Conservation (phyloP, 1,140 invertebrate genomes). For the Drosophila gunungcola region DNA sequence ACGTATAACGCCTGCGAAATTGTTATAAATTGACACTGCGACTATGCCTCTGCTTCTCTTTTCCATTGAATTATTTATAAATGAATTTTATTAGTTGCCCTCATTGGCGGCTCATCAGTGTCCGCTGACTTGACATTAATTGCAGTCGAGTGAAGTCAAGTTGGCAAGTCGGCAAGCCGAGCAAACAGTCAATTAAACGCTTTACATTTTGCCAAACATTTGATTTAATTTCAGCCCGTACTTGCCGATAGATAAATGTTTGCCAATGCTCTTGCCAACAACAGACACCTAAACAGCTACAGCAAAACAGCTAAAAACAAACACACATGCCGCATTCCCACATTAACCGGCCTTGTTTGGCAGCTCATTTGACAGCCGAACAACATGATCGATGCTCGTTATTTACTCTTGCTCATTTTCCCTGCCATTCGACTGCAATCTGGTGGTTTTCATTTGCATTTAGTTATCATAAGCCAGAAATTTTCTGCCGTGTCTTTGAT, state of each 20-base stretch:
- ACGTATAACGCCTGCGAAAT: constrained; percentile 71
- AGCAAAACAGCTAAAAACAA: constrained; percentile 21
- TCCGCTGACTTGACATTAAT: constrained; percentile 64
- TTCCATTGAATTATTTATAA: constrained; percentile 81
- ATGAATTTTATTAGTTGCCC: constrained; percentile 82
- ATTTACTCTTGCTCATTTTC: constrained; percentile 38
- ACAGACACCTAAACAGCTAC: neutral
- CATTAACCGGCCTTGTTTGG: constrained; percentile 62
- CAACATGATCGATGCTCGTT: constrained; percentile 73
- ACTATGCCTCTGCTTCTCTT: constrained; percentile 7
- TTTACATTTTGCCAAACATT: constrained; percentile 73
- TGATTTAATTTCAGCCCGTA: constrained; percentile 63
- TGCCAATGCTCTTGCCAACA: constrained; percentile 6
- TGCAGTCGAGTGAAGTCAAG: constrained; percentile 59
- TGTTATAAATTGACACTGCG: constrained; percentile 72
- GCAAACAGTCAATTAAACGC: constrained; percentile 73
- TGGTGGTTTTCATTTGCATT: constrained; percentile 52
- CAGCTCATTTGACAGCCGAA: constrained; percentile 72
- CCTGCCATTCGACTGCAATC: constrained; percentile 23
- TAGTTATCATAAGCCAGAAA: constrained; percentile 63
- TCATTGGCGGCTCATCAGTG: constrained; percentile 80
- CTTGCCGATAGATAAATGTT: constrained; percentile 49
- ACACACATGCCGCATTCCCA: constrained; percentile 71
- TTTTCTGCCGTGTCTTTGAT: constrained; percentile 46
- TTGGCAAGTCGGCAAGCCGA: constrained; percentile 19